Percentiles rank a stretch among this genome's conserved stretches.
phyloP scores from a whole-genome alignment of 2,888 invertebrate species.

The Plebejus argus region DNA sequence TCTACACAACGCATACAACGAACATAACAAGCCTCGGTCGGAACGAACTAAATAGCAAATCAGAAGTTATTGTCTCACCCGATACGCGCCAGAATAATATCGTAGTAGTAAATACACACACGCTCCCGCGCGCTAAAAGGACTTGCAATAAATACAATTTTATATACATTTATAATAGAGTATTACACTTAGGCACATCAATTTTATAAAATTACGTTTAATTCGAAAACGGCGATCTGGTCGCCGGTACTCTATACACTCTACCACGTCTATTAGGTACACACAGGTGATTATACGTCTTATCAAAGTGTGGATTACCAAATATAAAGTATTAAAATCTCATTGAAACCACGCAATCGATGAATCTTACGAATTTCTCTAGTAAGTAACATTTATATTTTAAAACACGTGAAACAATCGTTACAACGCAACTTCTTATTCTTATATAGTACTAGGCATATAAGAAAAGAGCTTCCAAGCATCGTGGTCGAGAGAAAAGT shows the following conservation, averaged over 20 bases:
- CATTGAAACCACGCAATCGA: constrained; percentile 45
- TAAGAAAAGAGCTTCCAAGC: constrained; percentile 67
- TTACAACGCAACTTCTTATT: constrained; percentile 60
- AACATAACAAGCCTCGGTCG: constrained; percentile 31
- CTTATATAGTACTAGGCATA: constrained; percentile 63
- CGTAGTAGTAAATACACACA: constrained; percentile 46
- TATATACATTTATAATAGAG: constrained; percentile 73
- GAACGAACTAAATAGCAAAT: constrained; percentile 43
- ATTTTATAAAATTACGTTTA: constrained; percentile 80
- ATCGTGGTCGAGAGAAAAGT: constrained; percentile 57
- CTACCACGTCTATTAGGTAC: constrained; percentile 67
- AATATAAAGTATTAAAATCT: constrained; percentile 47
- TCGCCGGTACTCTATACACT: constrained; percentile 61
- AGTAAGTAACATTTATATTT: constrained; percentile 61
- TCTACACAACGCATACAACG: constrained; percentile 24
- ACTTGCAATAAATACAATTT: constrained; percentile 58
- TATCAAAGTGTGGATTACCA: constrained; percentile 50
- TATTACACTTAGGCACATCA: constrained; percentile 82
- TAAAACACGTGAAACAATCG: constrained; percentile 54
- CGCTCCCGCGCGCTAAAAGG: constrained; percentile 47
- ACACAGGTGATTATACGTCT: constrained; percentile 57
- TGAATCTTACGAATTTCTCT: constrained; percentile 51
- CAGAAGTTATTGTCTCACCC: constrained; percentile 61
- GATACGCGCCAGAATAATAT: constrained; percentile 55
- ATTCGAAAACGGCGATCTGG: constrained; percentile 74